phyloP scores from a whole-genome alignment of 2,888 invertebrate species.

The Autographa pulchrina region DNA sequence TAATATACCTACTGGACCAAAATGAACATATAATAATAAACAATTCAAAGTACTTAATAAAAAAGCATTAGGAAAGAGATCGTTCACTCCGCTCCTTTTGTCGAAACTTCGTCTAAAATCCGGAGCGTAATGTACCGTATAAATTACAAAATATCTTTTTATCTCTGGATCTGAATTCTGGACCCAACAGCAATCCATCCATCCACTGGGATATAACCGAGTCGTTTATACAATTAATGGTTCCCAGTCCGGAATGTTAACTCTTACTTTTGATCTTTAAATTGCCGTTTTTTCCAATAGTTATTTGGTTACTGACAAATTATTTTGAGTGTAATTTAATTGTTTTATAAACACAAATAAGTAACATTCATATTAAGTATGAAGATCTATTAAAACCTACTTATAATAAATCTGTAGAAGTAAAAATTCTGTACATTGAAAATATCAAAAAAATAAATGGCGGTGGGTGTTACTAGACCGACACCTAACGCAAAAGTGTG shows the following conservation, averaged over 20 bases:
- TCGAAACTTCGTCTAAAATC: conserved; percentile 49
- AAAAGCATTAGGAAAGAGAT: conserved; percentile 46
- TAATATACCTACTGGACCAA: background rate
- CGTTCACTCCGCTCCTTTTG: conserved; percentile 39
- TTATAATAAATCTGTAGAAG: too few relatives aligned
- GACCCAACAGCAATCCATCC: conserved; percentile 59
- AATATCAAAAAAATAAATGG: too few relatives aligned
- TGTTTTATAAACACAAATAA: too few relatives aligned
- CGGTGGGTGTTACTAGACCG: too few relatives aligned
- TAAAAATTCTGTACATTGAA: too few relatives aligned
- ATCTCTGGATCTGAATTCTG: conserved; percentile 58
- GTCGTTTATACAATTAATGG: conserved; percentile 61
- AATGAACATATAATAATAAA: background rate
- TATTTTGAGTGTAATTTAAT: background rate
- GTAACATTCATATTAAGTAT: too few relatives aligned
- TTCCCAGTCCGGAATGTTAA: conserved; percentile 55
- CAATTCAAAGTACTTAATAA: background rate
- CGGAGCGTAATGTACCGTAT: conserved; percentile 58
- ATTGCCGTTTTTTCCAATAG: conserved; percentile 23
- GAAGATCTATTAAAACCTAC: too few relatives aligned
- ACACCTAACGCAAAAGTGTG: too few relatives aligned
- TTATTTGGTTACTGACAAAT: background rate
- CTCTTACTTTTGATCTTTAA: conserved; percentile 49
- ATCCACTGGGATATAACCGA: conserved; percentile 55
- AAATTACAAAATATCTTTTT: conserved; percentile 66